phyloP scores from a whole-genome alignment of 1,140 invertebrate species.

The Mercenaria mercenaria region DNA sequence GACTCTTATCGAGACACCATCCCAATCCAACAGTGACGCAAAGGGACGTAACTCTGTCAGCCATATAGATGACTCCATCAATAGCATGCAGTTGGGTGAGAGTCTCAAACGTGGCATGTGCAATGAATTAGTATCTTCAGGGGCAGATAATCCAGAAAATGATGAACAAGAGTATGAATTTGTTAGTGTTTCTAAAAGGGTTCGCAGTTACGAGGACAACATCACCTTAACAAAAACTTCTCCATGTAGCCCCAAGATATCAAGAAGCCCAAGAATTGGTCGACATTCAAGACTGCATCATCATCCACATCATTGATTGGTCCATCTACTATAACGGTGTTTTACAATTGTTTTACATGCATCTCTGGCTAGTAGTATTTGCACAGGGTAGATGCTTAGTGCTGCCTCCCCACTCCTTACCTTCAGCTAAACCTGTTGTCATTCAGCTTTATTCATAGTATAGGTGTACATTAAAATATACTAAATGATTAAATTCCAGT shows the following conservation, averaged over 20 bases:
- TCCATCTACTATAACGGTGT: background rate
- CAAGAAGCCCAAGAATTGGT: slow-evolving; percentile 46
- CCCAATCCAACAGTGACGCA: background rate
- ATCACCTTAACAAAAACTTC: background rate
- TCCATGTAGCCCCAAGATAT: slow-evolving; percentile 30
- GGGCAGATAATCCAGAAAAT: background rate
- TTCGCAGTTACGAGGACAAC: slow-evolving; percentile 25
- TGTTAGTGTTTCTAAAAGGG: slow-evolving; percentile 54
- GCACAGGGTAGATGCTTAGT: too few species aligned
- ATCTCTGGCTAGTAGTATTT: too few species aligned
- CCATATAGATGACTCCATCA: slow-evolving; percentile 54
- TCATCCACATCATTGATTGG: slow-evolving; percentile 36
- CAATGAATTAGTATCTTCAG: slow-evolving; percentile 22
- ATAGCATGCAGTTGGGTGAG: slow-evolving; percentile 47
- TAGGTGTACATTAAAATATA: too few species aligned
- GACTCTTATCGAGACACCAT: background rate
- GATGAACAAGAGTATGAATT: slow-evolving; percentile 40
- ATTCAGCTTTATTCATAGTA: too few species aligned
- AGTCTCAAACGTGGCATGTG: slow-evolving; percentile 57
- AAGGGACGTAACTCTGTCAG: slow-evolving; percentile 4
- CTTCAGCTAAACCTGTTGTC: too few species aligned
- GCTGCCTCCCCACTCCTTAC: too few species aligned
- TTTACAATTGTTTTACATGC: background rate
- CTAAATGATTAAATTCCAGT: too few species aligned
- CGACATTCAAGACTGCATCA: slow-evolving; percentile 43